Conservation (phyloP, 2,113 vertebrate species). For the Anguilla japonica region DNA sequence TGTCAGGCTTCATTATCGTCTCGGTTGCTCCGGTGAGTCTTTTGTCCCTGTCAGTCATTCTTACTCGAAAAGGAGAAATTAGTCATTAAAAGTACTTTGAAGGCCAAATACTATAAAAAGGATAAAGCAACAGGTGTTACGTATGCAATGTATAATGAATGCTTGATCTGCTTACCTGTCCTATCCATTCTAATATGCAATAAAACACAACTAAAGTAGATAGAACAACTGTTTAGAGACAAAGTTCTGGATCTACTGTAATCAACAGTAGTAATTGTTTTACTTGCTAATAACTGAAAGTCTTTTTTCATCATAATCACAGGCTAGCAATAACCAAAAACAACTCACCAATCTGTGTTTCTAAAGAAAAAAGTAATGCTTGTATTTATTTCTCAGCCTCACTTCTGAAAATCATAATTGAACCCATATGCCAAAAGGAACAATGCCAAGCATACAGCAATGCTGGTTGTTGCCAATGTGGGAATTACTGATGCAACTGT, state of each 20-base stretch:
- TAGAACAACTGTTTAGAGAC: background rate
- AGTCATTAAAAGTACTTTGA: background rate
- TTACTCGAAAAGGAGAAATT: background rate
- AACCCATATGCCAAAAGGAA: too few relatives aligned
- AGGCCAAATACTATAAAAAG: background rate
- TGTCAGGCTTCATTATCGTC: background rate
- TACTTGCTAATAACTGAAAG: too few relatives aligned
- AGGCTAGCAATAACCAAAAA: too few relatives aligned
- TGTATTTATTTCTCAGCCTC: too few relatives aligned
- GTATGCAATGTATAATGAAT: background rate
- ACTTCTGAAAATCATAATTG: too few relatives aligned
- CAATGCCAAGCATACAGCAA: background rate
- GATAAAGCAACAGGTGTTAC: slow-evolving; percentile 9
- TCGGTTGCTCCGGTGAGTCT: background rate
- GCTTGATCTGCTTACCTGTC: background rate
- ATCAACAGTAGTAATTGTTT: background rate
- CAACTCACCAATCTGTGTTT: too few relatives aligned
- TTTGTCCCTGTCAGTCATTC: background rate
- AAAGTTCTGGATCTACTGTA: background rate
- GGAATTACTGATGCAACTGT: too few relatives aligned
- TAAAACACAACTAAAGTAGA: background rate
- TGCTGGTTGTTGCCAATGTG: too few relatives aligned
- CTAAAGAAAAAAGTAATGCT: too few relatives aligned
- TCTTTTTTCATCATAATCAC: too few relatives aligned
- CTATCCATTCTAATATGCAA: background rate